phyloP scores from a whole-genome alignment of 2,113 vertebrate genomes.

The Podocnemis expansa region DNA sequence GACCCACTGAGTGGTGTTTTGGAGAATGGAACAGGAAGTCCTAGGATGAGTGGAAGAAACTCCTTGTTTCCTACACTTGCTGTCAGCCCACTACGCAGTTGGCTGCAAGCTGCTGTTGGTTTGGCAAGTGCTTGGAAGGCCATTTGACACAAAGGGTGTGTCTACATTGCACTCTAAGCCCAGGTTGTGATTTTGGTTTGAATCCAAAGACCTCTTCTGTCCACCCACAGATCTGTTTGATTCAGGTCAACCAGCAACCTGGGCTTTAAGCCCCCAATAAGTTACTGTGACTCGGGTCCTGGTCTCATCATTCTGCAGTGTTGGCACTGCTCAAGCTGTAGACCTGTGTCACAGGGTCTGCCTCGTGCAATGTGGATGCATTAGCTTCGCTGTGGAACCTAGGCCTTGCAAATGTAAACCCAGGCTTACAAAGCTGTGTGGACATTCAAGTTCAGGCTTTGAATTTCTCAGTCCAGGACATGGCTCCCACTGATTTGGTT shows the following conservation, averaged over 20 bases:
- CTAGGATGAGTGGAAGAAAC: neutral
- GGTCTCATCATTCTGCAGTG: neutral
- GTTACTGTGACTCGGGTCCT: neutral
- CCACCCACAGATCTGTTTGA: neutral
- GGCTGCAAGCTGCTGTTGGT: fast-evolving
- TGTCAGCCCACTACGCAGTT: neutral
- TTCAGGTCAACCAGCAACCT: neutral
- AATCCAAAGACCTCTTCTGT: neutral
- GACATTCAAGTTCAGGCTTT: neutral
- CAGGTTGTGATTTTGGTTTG: neutral
- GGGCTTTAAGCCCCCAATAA: neutral
- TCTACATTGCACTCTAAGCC: neutral
- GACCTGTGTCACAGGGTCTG: neutral
- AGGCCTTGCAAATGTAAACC: neutral
- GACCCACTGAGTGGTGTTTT: neutral
- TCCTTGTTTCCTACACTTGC: neutral
- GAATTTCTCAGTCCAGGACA: neutral
- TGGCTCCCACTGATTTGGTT: neutral
- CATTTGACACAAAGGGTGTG: fast-evolving
- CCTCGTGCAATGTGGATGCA: neutral
- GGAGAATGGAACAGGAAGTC: neutral
- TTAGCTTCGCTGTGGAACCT: neutral
- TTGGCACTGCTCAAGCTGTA: neutral
- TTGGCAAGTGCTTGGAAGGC: neutral
- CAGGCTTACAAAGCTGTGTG: neutral